Base-by-base conservation (phyloP, 2,888 invertebrate genomes). In the Acheta domesticus region DNA sequence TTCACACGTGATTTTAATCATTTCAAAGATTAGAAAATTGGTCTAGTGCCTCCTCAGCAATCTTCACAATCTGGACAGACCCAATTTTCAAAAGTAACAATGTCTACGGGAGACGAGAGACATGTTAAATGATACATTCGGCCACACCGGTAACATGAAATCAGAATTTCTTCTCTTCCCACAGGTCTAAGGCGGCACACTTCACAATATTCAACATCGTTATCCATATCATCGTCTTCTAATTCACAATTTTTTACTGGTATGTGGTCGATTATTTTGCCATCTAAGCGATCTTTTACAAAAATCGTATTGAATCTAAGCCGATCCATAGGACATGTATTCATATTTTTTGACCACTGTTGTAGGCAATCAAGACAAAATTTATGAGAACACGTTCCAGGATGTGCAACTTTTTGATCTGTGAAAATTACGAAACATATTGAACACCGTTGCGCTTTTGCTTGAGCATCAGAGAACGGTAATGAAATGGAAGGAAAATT, bases 111-210 rank as follows among this genome's bases (percentile, higher is more conserved):
- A 12, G 62, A 5, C 16, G 16, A 12, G n/a, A 62, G 14, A 62
- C 62, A 62, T 19, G 62, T n/a, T n/a, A 62, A 62, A 62, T 62
- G 62, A 62, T 62, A 62, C 62, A 62, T 62, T n/a, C 62, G 62
- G 14, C 62, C 62, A 62, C 62, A 62, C 4, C 62, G n/a, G 8
- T 62, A 14, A n/a, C 62, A 62, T 19, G n/a, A 14, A 12, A 62
- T 62, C n/a, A 62, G n/a, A 19, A 14, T 62, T 62, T 62, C 62
- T 62, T 62, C 16, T 62, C 16, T 8, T 36, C 36, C 36, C 8
- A 36, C 14, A 2, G 62, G 16, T 19, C n/a, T 62, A 62, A 14
- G 62, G 14, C 62, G 16, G n/a, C 62, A 62, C 14, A 62, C 62
- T 62, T 62, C 62, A n/a, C 62, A 62, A n/a, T 19, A 62, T 16